phyloP scores from a whole-genome alignment of 2,797 vertebrate species.

The Sebastes elongatus region DNA sequence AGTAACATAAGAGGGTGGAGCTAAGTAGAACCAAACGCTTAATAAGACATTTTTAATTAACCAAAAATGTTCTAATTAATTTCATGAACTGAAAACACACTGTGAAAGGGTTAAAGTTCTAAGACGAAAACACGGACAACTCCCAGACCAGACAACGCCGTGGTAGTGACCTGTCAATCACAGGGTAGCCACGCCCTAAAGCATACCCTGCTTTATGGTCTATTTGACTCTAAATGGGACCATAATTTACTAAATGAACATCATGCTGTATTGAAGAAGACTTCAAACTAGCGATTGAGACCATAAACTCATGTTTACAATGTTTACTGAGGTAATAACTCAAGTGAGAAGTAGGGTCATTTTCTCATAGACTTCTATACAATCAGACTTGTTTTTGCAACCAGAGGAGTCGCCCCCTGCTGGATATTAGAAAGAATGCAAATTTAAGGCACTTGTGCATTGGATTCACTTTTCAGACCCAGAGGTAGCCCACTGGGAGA shows the following conservation, averaged over 20 bases:
- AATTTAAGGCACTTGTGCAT: not conserved
- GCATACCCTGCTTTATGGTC: not conserved
- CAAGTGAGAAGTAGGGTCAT: not conserved
- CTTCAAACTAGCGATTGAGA: not conserved
- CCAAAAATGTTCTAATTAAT: too few species aligned
- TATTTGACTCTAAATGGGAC: not conserved
- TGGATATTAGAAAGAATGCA: not conserved
- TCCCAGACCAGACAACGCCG: too few species aligned
- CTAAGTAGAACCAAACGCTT: accelerated
- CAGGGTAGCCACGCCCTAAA: accelerated
- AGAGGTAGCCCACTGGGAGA: not conserved
- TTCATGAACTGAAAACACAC: too few species aligned
- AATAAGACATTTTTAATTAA: too few species aligned
- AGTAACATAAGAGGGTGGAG: accelerated
- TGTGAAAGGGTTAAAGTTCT: too few species aligned
- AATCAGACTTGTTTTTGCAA: not conserved
- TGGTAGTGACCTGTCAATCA: too few species aligned
- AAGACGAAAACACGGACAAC: too few species aligned
- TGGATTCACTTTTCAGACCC: not conserved
- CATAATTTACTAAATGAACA: not conserved
- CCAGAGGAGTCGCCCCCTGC: not conserved
- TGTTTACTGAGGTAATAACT: not conserved
- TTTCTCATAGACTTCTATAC: not conserved
- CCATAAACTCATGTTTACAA: not conserved
- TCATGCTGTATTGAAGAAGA: not conserved